Percentiles rank a stretch among this genome's conserved stretches.
These are phyloP conservation scores for Erethizon dorsatum DNA, from an alignment of 2,797 vertebrate genomes.

Conservation along the genomic window DNA sequence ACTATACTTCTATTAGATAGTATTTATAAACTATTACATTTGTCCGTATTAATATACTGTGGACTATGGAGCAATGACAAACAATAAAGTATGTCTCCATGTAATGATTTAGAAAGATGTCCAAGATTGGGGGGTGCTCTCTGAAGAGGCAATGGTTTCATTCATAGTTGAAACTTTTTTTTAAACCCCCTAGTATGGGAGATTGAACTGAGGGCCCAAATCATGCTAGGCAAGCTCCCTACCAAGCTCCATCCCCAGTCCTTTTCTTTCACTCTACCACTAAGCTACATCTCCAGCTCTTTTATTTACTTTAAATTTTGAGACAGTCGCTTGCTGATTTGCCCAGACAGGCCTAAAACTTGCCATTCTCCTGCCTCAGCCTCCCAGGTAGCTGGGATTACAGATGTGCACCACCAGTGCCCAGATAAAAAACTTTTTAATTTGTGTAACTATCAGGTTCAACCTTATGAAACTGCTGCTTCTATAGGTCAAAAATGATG, in stretches of 20 bases:
- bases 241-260: background rate
- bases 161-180: background rate
- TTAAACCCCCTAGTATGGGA: background rate
- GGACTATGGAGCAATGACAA: constrained; percentile 15
- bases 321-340: background rate
- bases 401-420: background rate
- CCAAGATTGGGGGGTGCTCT: background rate
- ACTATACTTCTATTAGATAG: constrained; percentile 36
- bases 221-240: background rate
- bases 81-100: constrained; percentile 5
- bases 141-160: background rate
- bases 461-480: constrained; percentile 33
- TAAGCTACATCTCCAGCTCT: background rate
- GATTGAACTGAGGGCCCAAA: background rate
- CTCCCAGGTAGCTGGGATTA: background rate
- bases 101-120: background rate
- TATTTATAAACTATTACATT: constrained; percentile 34
- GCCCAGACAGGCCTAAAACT: background rate
- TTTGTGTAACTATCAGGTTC: constrained; percentile 11
- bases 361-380: background rate
- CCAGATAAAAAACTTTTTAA: background rate
- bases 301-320: background rate
- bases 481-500: constrained; percentile 41
- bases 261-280: background rate
- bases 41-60: background rate